These are phyloP conservation scores for Sander vitreus DNA, from an alignment of 2,113 vertebrate species.

Conservation along the genomic window DNA sequence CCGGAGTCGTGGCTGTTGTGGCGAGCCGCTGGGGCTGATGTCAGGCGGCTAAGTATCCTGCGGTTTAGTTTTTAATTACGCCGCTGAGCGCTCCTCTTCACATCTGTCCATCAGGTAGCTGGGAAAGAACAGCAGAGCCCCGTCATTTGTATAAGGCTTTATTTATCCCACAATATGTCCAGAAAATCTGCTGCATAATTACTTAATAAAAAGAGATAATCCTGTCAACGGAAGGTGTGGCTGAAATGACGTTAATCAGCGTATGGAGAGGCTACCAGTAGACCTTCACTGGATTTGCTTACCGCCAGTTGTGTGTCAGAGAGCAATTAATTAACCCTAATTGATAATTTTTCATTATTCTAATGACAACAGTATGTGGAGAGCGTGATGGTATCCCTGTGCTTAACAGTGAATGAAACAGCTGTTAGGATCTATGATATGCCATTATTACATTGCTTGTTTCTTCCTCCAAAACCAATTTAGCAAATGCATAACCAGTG, in stretches of 20 bases:
- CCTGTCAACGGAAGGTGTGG: conserved; percentile 75
- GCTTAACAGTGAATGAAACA: conserved; percentile 74
- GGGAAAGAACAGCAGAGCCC: conserved; percentile 66
- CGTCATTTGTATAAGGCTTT: conserved; percentile 77
- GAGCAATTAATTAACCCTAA: conserved; percentile 85
- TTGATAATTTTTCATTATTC: conserved; percentile 86
- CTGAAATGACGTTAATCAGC: conserved; percentile 80
- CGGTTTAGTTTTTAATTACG: conserved; percentile 76
- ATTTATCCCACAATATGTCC: conserved; percentile 86
- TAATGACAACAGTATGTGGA: conserved; percentile 78
- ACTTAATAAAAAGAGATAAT: conserved; percentile 83
- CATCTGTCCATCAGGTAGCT: conserved; percentile 84
- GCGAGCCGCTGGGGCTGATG: conserved; percentile 44
- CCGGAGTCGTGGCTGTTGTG: conserved; percentile 29
- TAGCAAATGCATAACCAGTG: conserved; percentile 72
- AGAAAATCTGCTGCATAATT: conserved; percentile 83
- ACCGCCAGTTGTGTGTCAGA: conserved; percentile 77
- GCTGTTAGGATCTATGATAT: conserved; percentile 80
- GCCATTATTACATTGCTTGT: conserved; percentile 61
- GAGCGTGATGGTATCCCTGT: conserved; percentile 54
- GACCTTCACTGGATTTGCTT: conserved; percentile 70
- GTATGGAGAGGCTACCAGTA: conserved; percentile 57
- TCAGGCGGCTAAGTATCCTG: conserved; percentile 72
- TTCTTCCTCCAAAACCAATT: conserved; percentile 62
- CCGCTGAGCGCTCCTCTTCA: conserved; percentile 38